These are phyloP conservation scores for Rhingia rostrata DNA, from an alignment of 2,888 invertebrate genomes.

Conservation along the genomic window DNA sequence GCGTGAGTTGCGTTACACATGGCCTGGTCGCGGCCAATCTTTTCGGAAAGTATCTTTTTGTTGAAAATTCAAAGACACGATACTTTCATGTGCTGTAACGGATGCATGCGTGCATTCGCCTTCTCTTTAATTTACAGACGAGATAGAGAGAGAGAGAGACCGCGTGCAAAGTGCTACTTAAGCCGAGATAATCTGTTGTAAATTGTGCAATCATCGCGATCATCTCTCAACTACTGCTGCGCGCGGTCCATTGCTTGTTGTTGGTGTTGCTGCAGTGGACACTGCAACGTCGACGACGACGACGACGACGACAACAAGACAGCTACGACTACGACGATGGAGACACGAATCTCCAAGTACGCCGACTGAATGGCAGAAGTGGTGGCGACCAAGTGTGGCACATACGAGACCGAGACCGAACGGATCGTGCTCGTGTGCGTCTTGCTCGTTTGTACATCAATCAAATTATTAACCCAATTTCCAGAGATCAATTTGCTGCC, in stretches of 20 bases:
- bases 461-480: slow-evolving; percentile 75
- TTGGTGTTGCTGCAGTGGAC: slow-evolving; percentile 77
- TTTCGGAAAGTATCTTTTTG: slow-evolving; percentile 8
- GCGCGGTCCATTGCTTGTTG: slow-evolving; percentile 51
- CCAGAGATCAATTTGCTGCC: slow-evolving; percentile 72
- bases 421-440: slow-evolving; percentile 47
- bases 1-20: slow-evolving; percentile 10
- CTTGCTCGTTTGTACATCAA: slow-evolving; percentile 62
- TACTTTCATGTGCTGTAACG: slow-evolving; percentile 30
- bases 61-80: slow-evolving; percentile 4
- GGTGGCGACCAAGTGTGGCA: slow-evolving; percentile 57
- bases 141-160: slow-evolving; percentile 45
- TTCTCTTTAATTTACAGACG: slow-evolving; percentile 53
- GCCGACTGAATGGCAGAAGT: slow-evolving; percentile 65
- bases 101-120: slow-evolving; percentile 62
- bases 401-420: slow-evolving; percentile 23
- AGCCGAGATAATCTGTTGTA: slow-evolving; percentile 71
- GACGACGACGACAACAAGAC: slow-evolving; percentile 13
- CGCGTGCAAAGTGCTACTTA: slow-evolving; percentile 67
- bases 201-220: slow-evolving; percentile 74
- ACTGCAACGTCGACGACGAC: slow-evolving; percentile 75
- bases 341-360: slow-evolving; percentile 52
- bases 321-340: slow-evolving; percentile 74
- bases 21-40: not conserved
- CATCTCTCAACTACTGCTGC: slow-evolving; percentile 56